A percentile compares a stretch with the other conserved stretches of the same genome.
These are phyloP conservation scores for Gymnodraco acuticeps DNA, from an alignment of 2,797 vertebrate species.

Conservation along the genomic window DNA sequence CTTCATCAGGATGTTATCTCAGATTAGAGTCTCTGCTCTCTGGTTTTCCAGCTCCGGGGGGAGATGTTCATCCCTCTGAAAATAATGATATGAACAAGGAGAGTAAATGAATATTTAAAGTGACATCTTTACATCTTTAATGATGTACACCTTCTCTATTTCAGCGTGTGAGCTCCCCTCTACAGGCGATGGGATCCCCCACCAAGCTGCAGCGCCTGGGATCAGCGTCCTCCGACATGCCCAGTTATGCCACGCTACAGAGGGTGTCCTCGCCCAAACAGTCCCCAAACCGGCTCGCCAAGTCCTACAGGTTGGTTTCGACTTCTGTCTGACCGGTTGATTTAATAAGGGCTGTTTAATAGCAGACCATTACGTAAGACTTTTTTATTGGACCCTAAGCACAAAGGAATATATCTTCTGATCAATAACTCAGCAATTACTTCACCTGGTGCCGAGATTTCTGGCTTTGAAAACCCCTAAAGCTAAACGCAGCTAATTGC, in stretches of 20 bases:
- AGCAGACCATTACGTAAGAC: neutral
- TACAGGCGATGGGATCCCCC: constrained; percentile 92
- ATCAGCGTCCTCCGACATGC: constrained; percentile 91
- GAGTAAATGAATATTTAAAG: constrained; percentile 61
- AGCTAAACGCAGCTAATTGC: no score
- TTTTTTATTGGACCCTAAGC: neutral
- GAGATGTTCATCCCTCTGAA: constrained; percentile 54
- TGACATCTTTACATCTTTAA: constrained; percentile 37
- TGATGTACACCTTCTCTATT: constrained; percentile 55
- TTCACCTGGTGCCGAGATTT: constrained; percentile 22
- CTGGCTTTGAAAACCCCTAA: constrained; percentile 18
- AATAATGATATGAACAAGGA: constrained; percentile 56
- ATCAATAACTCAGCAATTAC: constrained; percentile 37
- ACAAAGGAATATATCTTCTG: constrained; percentile 14
- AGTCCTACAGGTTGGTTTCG: constrained; percentile 89
- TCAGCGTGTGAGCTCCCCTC: constrained; percentile 93
- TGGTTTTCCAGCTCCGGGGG: constrained; percentile 35
- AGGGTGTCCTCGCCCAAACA: constrained; percentile 95
- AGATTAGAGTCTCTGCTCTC: constrained; percentile 55
- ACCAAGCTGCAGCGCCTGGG: constrained; percentile 95
- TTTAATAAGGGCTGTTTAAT: neutral
- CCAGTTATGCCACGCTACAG: constrained; percentile 92
- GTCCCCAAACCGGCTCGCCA: constrained; percentile 95
- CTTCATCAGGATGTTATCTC: constrained; percentile 53
- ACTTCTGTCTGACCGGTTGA: neutral